Evolutionary conservation across 2,888 invertebrate genomes (phyloP).

Genomic region (Cantharis lateralis): DNA sequence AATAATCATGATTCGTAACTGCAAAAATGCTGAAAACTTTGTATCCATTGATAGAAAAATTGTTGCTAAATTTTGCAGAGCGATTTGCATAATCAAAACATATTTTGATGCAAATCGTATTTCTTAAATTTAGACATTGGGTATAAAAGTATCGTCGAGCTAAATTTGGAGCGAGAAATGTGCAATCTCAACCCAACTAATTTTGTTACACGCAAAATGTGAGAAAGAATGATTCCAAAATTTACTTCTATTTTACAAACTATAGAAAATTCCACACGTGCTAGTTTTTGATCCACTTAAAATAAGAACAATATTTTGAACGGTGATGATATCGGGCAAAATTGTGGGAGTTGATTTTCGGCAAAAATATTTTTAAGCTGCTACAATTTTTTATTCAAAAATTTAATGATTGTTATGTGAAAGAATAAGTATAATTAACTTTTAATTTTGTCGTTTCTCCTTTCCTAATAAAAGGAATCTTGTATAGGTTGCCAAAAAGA

Average conservation of each 20-base stretch:
- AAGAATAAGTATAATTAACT: background rate
- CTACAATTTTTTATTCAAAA: background rate
- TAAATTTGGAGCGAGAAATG: conserved; percentile 61
- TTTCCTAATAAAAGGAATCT: background rate
- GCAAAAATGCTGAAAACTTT: background rate
- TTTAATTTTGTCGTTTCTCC: background rate
- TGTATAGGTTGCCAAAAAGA: background rate
- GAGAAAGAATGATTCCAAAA: background rate
- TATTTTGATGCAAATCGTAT: conserved; percentile 11
- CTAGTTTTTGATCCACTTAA: background rate
- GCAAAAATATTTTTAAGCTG: background rate
- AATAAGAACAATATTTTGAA: background rate
- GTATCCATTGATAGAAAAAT: background rate
- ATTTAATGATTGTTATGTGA: background rate
- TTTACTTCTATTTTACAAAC: background rate
- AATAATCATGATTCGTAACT: background rate
- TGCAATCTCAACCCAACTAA: conserved; percentile 12
- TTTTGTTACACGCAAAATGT: conserved; percentile 5
- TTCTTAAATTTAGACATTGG: conserved; percentile 19
- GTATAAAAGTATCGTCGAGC: conserved; percentile 45
- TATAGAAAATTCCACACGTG: background rate
- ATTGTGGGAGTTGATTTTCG: background rate
- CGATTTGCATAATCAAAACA: background rate
- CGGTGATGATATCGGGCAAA: background rate
- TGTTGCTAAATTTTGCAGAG: background rate